Base-by-base conservation (phyloP, 2,797 vertebrate species). In the Furcifer pardalis region DNA sequence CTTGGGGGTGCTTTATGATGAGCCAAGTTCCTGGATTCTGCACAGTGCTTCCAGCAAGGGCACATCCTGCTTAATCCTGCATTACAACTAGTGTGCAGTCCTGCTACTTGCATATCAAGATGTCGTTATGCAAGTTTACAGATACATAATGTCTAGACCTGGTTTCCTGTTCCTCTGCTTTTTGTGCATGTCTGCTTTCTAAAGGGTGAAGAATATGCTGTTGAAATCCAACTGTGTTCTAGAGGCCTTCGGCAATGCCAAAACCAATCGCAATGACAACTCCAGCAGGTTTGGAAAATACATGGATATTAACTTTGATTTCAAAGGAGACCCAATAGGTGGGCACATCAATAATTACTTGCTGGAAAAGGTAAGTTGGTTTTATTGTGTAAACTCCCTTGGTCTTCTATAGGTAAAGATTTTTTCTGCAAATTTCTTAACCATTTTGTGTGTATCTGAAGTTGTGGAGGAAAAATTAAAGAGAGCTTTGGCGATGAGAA, bases 301-400 rank as follows among this genome's bases (percentile, higher is more conserved):
- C 88, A 99, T 99, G 99, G 99, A 99, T 94, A 99, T 99, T 95
- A 99, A 99, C 94, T 99, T 99, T 84, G 99, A 99, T 94, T 99
- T 99, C 92, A 99, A 99, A 91, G 99, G 99, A 1, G 98, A 99
- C 87, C 99, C 99, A 0, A 98, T 99, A 81, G 99, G 99, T 13
- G 99, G 99, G 23, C 99, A 99, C 92, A 99, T 99, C 95, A 99
- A 91, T 96, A 99, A 99, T 94, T 99, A 99, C 95, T 95, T 99
- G 92, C 92, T 99, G 32, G 99, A 99, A 89, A 99, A 99, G 98
- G 98, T 99, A 93, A 94, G 90, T 37, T 49, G 27, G 2, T 30
- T 42, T 83, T 46, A 1, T 32, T 12, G 80, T 72, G 37, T 42
- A 59, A 63, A 32, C 15, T 15, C 10, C 7, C 40, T 84, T 37